phyloP scores from a whole-genome alignment of 2,888 invertebrate species.

The Cerceris rybyensis region DNA sequence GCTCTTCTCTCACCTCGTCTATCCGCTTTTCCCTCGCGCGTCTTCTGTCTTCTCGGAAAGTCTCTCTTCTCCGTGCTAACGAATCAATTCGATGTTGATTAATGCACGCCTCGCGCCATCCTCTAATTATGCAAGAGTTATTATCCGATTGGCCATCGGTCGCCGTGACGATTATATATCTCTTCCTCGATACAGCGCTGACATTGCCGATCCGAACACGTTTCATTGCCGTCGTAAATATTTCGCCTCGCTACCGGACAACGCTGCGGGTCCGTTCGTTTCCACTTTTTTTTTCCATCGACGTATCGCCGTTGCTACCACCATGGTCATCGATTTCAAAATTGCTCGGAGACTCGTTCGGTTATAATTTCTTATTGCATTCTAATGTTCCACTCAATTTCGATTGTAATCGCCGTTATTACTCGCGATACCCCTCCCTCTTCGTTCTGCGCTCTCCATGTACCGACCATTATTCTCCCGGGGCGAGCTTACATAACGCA shows the following conservation, averaged over 20 bases:
- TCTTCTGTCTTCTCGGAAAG: slow-evolving; percentile 47
- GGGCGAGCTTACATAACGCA: slow-evolving; percentile 20
- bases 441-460: background rate
- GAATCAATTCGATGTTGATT: slow-evolving; percentile 78
- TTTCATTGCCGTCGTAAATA: background rate
- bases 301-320: background rate
- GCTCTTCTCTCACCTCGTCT: slow-evolving; percentile 12
- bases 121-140: slow-evolving; percentile 74
- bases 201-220: background rate
- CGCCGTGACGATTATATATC: slow-evolving; percentile 37
- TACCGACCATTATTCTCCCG: slow-evolving; percentile 24
- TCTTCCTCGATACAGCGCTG: slow-evolving; percentile 7
- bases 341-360: background rate
- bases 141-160: slow-evolving; percentile 72
- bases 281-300: no score
- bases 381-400: slow-evolving; percentile 5
- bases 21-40: slow-evolving; percentile 20
- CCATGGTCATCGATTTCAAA: background rate
- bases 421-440: slow-evolving; percentile 8
- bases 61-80: slow-evolving; percentile 71
- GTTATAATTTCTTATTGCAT: slow-evolving; percentile 3
- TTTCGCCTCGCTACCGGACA: background rate
- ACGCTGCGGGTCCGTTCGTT: background rate
- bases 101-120: slow-evolving; percentile 72
- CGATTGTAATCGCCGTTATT: slow-evolving; percentile 27